phyloP scores from a whole-genome alignment of 2,797 vertebrate species.

The Anabas testudineus region DNA sequence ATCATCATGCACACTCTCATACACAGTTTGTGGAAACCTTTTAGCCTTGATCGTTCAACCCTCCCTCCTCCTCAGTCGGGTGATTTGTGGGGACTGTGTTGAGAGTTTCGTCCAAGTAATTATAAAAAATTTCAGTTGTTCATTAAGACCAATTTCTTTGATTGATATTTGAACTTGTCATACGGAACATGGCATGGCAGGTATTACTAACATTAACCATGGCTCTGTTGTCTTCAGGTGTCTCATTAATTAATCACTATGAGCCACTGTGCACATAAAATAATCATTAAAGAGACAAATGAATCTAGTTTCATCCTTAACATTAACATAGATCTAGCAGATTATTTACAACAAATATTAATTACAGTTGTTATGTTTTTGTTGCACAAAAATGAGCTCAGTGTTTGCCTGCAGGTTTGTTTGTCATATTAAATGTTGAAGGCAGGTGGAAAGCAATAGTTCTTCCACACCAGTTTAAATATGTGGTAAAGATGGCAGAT shows the following conservation, averaged over 20 bases:
- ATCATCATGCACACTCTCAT: neutral
- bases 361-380: constrained; percentile 3
- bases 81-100: neutral
- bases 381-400: neutral
- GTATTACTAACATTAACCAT: neutral
- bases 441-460: neutral
- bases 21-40: neutral
- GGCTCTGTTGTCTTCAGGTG: neutral
- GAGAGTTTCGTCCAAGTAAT: neutral
- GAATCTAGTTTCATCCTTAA: too few relatives aligned
- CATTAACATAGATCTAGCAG: too few relatives aligned
- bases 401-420: constrained; percentile 7
- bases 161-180: neutral
- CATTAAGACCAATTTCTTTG: constrained; percentile 14
- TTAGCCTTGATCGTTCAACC: neutral
- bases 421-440: constrained; percentile 16
- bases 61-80: neutral
- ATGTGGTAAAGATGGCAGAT: neutral
- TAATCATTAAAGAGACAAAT: too few relatives aligned
- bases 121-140: neutral
- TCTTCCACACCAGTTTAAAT: neutral
- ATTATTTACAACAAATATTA: too few relatives aligned
- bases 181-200: constrained; percentile 1
- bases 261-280: too few relatives aligned
- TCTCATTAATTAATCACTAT: too few relatives aligned